Conservation (phyloP, 2,113 vertebrate species). For the Mus pahari region DNA sequence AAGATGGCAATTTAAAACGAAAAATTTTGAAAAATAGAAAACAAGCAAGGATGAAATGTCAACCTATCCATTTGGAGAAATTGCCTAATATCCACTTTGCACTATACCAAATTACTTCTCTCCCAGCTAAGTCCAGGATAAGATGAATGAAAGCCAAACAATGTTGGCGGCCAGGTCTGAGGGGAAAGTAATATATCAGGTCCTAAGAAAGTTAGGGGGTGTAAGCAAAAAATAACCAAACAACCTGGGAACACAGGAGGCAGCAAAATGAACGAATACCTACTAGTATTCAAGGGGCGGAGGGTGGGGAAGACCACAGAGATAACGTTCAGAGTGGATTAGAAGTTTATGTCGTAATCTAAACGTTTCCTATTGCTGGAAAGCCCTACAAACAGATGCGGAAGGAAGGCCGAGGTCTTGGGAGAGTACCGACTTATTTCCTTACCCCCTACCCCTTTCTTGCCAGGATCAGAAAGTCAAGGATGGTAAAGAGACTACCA, state of each 20-base stretch:
- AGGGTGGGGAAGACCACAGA: neutral
- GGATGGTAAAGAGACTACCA: conserved; percentile 66
- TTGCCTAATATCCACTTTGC: conserved; percentile 53
- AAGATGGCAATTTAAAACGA: conserved; percentile 56
- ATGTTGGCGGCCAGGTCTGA: neutral
- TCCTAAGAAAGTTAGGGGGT: neutral
- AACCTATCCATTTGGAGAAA: conserved; percentile 29
- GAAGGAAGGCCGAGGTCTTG: neutral
- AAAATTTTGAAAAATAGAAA: conserved; percentile 67
- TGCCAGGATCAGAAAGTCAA: conserved; percentile 54
- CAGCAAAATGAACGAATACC: conserved; percentile 4
- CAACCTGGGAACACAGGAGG: conserved; percentile 21
- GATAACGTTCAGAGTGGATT: neutral
- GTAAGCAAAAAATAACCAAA: conserved; percentile 28
- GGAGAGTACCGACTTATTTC: conserved; percentile 30
- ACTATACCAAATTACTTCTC: conserved; percentile 8
- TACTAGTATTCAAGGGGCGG: neutral
- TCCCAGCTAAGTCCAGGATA: neutral
- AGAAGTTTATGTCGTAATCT: neutral
- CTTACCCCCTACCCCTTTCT: neutral
- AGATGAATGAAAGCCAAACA: conserved; percentile 12
- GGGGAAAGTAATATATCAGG: neutral
- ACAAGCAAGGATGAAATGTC: conserved; percentile 60
- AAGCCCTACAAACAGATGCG: neutral
- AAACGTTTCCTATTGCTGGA: conserved; percentile 9